These are phyloP conservation scores for pig (Sus scrofa) DNA, from an alignment of 2,113 vertebrate species.

Conservation along the genomic window DNA sequence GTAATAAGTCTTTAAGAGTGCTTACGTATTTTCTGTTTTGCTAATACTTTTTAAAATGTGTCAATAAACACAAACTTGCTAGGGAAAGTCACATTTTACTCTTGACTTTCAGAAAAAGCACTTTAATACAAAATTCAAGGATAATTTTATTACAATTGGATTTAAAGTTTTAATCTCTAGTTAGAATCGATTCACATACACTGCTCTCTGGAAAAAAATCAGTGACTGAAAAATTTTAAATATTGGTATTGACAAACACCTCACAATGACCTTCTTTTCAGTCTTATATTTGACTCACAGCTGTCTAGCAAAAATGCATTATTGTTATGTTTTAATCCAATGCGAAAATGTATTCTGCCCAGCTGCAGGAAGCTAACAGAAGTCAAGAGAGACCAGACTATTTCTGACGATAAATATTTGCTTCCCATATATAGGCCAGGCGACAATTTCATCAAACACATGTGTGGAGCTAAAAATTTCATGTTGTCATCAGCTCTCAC, in stretches of 20 bases:
- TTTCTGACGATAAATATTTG: conserved; percentile 78
- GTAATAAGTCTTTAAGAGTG: neutral
- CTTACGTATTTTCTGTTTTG: neutral
- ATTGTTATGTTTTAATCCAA: conserved; percentile 54
- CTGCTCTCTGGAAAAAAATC: neutral
- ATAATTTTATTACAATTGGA: conserved; percentile 37
- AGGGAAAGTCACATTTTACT: conserved; percentile 11
- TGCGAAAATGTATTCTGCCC: conserved; percentile 58
- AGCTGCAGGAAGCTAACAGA: conserved; percentile 33
- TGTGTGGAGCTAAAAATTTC: conserved; percentile 68
- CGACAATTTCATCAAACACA: conserved; percentile 71
- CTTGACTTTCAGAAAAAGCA: conserved; percentile 38
- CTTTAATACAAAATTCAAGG: conserved; percentile 21
- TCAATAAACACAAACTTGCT: neutral
- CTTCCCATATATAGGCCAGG: conserved; percentile 57
- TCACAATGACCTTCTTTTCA: conserved; percentile 19
- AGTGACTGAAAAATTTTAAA: conserved; percentile 37
- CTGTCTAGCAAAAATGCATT: conserved; percentile 32
- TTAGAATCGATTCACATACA: conserved; percentile 27
- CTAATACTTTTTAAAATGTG: neutral
- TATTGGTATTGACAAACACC: neutral
- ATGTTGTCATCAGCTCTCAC: conserved; percentile 63
- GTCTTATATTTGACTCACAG: conserved; percentile 41
- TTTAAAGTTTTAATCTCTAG: conserved; percentile 47
- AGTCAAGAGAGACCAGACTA: conserved; percentile 69